Evolutionary conservation across 1,140 invertebrate genomes (phyloP).

Genomic region (Tetraneura akinire): DNA sequence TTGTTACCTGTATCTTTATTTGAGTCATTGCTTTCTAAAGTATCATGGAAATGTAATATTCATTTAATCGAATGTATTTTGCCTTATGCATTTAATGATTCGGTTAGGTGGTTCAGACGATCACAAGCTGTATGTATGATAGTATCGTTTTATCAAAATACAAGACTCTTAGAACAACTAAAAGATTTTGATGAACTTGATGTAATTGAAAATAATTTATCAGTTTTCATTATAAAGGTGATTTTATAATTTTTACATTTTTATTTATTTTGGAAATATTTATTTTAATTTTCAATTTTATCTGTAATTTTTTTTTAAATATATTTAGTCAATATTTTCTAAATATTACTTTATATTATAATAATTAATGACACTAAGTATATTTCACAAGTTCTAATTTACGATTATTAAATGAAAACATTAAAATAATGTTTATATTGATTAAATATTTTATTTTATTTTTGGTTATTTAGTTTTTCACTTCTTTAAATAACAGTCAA

Average conservation of each 20-base stretch:
- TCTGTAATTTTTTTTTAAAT: too few species aligned
- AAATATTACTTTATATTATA: not conserved
- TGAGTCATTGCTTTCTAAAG: constrained; percentile 64
- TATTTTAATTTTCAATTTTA: not conserved
- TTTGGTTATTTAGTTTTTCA: constrained; percentile 42
- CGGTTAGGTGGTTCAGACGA: constrained; percentile 66
- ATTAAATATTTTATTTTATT: too few species aligned
- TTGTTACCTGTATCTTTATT: constrained; percentile 67
- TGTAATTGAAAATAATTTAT: constrained; percentile 34
- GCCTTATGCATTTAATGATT: constrained; percentile 65
- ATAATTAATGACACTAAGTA: too few species aligned
- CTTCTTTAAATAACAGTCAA: constrained; percentile 32
- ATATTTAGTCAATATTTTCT: too few species aligned
- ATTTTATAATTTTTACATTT: not conserved
- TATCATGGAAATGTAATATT: constrained; percentile 67
- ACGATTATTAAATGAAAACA: too few species aligned
- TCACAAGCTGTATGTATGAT: constrained; percentile 69
- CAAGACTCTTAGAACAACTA: constrained; percentile 57
- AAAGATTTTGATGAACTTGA: constrained; percentile 19
- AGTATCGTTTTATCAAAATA: constrained; percentile 65
- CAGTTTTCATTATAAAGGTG: constrained; percentile 20
- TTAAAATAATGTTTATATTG: too few species aligned
- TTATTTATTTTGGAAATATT: not conserved
- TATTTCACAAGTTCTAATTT: too few species aligned
- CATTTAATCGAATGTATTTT: constrained; percentile 63